phyloP scores from a whole-genome alignment of 2,797 vertebrate genomes.

The Leuciscus waleckii region DNA sequence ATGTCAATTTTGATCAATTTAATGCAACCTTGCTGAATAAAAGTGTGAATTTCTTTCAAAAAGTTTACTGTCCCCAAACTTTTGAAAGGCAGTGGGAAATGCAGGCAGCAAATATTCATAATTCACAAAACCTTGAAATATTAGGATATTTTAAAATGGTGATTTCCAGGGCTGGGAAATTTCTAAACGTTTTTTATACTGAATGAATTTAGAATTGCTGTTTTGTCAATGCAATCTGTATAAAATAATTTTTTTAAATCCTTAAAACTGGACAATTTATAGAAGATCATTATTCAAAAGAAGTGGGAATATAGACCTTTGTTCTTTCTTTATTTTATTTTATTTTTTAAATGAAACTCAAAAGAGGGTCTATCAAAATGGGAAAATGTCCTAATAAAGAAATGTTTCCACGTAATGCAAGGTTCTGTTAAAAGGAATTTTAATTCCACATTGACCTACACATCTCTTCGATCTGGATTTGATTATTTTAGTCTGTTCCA shows the following conservation, averaged over 20 bases:
- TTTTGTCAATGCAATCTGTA: background rate
- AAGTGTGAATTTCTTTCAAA: background rate
- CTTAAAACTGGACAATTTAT: background rate
- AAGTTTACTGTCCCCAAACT: background rate
- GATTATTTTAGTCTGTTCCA: constrained; percentile 24
- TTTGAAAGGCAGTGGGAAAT: background rate
- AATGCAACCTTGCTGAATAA: background rate
- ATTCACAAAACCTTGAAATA: background rate
- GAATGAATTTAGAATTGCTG: background rate
- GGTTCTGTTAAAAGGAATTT: background rate
- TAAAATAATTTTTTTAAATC: background rate
- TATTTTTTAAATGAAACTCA: background rate
- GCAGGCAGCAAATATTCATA: background rate
- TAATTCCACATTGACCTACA: background rate
- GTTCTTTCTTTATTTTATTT: too few relatives aligned
- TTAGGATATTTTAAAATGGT: background rate
- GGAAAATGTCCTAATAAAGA: background rate
- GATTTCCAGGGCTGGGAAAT: background rate
- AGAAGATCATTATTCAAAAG: background rate
- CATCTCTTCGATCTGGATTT: background rate
- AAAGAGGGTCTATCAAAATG: background rate
- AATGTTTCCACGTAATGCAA: background rate
- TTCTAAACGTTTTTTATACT: too few relatives aligned
- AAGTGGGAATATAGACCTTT: background rate
- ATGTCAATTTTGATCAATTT: background rate